phyloP scores from a whole-genome alignment of 2,797 vertebrate species.

The Todus mexicanus region DNA sequence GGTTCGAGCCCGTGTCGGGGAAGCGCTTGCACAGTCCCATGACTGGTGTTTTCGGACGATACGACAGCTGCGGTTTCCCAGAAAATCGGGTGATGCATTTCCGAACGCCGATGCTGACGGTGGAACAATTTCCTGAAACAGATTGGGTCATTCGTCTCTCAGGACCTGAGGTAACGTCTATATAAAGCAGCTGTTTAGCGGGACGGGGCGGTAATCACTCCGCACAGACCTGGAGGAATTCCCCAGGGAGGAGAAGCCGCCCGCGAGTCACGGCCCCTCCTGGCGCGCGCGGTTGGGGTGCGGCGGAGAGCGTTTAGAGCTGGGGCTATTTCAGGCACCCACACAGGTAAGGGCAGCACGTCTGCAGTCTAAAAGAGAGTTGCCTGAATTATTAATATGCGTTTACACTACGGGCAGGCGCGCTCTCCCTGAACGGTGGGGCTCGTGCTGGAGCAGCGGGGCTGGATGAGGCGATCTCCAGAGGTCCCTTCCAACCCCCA shows the following conservation, averaged over 20 bases:
- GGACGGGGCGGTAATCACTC: neutral
- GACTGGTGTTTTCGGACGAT: neutral
- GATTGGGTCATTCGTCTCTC: neutral
- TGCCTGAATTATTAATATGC: neutral
- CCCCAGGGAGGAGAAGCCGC: neutral
- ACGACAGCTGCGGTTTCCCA: neutral
- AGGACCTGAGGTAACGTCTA: neutral
- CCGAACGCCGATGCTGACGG: neutral
- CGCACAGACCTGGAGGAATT: neutral
- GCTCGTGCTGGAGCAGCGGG: neutral
- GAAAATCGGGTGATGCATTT: slow-evolving; percentile 21
- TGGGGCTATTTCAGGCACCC: neutral
- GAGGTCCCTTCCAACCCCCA: neutral
- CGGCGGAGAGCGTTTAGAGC: neutral
- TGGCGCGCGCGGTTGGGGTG: accelerated
- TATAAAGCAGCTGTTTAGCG: neutral
- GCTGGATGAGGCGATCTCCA: neutral
- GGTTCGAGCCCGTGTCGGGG: neutral
- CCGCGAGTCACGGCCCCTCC: neutral
- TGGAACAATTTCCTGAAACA: neutral
- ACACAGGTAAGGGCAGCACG: neutral
- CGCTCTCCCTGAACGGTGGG: accelerated
- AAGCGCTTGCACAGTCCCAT: neutral
- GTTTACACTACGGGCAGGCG: accelerated
- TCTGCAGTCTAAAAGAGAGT: neutral